Evolutionary conservation across 1,140 invertebrate genomes (phyloP), one percentile per base, ranked within the genome.

Genomic region (Ips typographus): DNA sequence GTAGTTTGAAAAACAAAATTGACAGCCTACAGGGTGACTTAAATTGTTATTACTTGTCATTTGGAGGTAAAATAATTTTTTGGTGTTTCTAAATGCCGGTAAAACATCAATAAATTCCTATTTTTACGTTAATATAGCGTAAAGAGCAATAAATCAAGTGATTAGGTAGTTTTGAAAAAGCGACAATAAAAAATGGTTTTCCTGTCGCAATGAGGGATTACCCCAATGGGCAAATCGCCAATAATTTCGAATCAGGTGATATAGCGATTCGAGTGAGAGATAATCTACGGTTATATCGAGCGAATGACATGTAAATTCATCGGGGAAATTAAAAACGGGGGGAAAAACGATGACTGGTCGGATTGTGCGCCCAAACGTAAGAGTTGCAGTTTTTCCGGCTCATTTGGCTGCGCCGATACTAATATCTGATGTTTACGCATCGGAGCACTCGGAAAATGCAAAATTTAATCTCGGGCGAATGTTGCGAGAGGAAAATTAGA

Each of bases 381-480:
- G 66, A 56, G 66, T 40, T 73, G 72, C 72, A 73, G 66, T 71
- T 73, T 69, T 73, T 68, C 65, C 72, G 55, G 65, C 62, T 71
- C 72, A 73, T 73, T 73, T 68, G 60, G 36, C 41, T 40, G 4
- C 59, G 47, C 67, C 69, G 70, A 68, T 71, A 71, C 70, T 58
- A 71, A 73, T 71, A 67, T 70, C 70, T 73, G 65, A 70, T 73
- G 69, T 73, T 73, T 73, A 73, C 72, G 67, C 65, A 64, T 64
- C 59, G 63, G 40, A 55, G 49, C 56, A 73, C 68, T 63, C 60
- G 65, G 64, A 71, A 73, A 67, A 70, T 71, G 59, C 52, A 38
- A 55, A 55, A 55, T 55, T 55, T 55, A 55, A 55, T 55, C 52
- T 55, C 52, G 2, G 5, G 37, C 52, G 52, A 55, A 49, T 49